Evolutionary conservation across 2,888 invertebrate genomes (phyloP).

Genomic region (Drosophila meridiana): DNA sequence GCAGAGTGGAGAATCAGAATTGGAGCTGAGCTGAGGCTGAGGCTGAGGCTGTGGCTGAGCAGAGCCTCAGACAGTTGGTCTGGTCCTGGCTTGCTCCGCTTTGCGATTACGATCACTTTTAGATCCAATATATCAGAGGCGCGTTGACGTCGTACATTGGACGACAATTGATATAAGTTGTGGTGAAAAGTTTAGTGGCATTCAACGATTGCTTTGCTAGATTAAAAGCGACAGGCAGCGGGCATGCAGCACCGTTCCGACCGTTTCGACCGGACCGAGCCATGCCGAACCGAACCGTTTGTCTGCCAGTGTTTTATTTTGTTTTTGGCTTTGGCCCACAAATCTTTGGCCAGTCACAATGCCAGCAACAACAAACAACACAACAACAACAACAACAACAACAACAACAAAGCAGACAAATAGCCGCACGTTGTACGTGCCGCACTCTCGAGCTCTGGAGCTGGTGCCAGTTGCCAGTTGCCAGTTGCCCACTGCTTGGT

Average conservation of each 20-base stretch:
- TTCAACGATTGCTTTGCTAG: conserved; percentile 83
- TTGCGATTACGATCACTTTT: conserved; percentile 82
- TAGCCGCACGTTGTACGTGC: conserved; percentile 79
- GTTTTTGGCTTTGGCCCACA: conserved; percentile 66
- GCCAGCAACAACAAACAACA: conserved; percentile 58
- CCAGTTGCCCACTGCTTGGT: conserved; percentile 19
- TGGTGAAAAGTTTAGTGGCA: conserved; percentile 83
- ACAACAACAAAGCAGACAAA: conserved; percentile 75
- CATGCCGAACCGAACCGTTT: conserved; percentile 31
- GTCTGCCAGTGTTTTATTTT: conserved; percentile 38
- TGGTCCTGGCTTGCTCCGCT: conserved; percentile 70
- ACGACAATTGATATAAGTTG: conserved; percentile 83
- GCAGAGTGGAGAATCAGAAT: conserved; percentile 13
- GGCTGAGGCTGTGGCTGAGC: conserved; percentile 10
- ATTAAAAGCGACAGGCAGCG: conserved; percentile 79
- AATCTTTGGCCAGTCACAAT: conserved; percentile 77
- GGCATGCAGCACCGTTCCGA: conserved; percentile 29
- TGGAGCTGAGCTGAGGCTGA: conserved; percentile 19
- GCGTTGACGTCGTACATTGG: conserved; percentile 83
- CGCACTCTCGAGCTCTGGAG: conserved; percentile 42
- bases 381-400: conserved; percentile 47
- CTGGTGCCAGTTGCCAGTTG: conserved; percentile 25
- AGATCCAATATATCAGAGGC: conserved; percentile 83
- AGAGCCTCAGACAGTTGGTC: conserved; percentile 50
- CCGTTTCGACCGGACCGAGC: conserved; percentile 9